Conservation (phyloP, 1,140 invertebrate species). For the Aphelinus certus region DNA sequence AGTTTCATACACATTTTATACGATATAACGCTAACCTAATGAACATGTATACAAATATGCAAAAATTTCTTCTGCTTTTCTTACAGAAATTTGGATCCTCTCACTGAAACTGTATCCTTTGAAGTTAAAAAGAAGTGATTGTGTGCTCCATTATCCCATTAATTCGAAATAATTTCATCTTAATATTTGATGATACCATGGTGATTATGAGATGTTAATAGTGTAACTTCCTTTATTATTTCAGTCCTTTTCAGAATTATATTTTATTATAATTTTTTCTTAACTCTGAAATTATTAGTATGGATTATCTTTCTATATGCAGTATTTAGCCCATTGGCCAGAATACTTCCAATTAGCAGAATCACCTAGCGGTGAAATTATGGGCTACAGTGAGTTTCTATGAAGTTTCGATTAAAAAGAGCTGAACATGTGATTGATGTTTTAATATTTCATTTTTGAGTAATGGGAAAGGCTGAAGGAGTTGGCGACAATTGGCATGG, state of each 20-base stretch:
- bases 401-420: not conserved
- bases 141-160: too few species aligned
- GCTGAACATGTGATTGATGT: not conserved
- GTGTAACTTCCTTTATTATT: too few species aligned
- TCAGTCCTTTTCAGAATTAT: too few species aligned
- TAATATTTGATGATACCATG: too few species aligned
- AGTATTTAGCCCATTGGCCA: conserved; percentile 98
- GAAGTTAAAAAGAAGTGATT: conserved; percentile 2
- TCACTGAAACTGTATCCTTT: conserved; percentile 92
- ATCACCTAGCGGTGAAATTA: conserved; percentile 93
- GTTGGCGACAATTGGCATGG: conserved; percentile 97
- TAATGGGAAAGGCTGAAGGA: conserved; percentile 99
- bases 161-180: too few species aligned
- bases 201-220: conserved; percentile 9
- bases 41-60: not conserved
- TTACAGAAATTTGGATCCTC: conserved; percentile 92
- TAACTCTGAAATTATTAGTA: conserved; percentile 71
- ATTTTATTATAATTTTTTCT: conserved; percentile 39
- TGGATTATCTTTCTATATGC: conserved; percentile 96
- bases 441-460: conserved; percentile 64
- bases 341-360: conserved; percentile 98
- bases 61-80: conserved; percentile 40
- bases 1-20: conserved; percentile 10
- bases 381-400: conserved; percentile 94
- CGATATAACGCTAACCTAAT: conserved; percentile 8